These are phyloP conservation scores for Eurytoma californica DNA, from an alignment of 2,888 invertebrate species.

Conservation along the genomic window DNA sequence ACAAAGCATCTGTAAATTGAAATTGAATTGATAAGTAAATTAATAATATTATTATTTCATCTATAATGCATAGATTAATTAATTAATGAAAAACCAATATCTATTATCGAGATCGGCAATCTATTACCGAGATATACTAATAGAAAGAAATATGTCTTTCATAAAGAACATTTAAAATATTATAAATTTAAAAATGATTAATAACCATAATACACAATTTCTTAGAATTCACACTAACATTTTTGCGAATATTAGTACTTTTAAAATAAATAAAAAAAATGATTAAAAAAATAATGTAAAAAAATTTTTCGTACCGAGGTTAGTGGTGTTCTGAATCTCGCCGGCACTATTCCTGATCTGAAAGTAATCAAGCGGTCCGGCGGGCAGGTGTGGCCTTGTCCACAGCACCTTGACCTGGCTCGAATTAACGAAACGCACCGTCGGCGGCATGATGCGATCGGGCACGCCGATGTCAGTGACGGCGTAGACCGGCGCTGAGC, in stretches of 20 bases:
- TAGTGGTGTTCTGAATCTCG: conserved; percentile 67
- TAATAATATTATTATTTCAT: too few species aligned
- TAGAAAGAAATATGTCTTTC: too few species aligned
- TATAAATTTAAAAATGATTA: too few species aligned
- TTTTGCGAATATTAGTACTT: not conserved
- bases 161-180: too few species aligned
- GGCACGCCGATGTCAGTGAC: conserved; percentile 81
- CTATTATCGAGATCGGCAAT: too few species aligned
- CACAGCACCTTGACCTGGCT: conserved; percentile 76
- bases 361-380: conserved; percentile 76
- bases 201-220: too few species aligned
- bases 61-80: too few species aligned
- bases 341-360: conserved; percentile 75
- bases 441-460: conserved; percentile 68
- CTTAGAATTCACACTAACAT: too few species aligned
- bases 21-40: too few species aligned
- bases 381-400: conserved; percentile 74
- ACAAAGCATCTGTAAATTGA: conserved; percentile 63
- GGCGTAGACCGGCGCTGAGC: conserved; percentile 76
- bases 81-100: too few species aligned
- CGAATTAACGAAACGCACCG: conserved; percentile 74
- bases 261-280: not conserved
- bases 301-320: conserved; percentile 60
- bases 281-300: not conserved
- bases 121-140: too few species aligned